Conservation (phyloP, 2,797 vertebrate genomes). For the Bradypodion ventrale region DNA sequence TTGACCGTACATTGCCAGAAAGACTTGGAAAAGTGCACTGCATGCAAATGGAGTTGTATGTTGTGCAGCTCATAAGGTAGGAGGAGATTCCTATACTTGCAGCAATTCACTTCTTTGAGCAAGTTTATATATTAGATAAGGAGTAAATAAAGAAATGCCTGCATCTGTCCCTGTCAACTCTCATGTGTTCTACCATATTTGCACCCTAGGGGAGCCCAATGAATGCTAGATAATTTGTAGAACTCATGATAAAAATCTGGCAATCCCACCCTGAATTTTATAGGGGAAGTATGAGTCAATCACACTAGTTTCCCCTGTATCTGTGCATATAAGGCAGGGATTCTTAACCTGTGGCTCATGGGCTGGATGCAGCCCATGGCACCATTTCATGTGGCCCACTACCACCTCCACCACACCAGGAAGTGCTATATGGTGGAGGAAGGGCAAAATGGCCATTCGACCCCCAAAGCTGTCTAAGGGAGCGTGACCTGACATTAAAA, state of each 20-base stretch:
- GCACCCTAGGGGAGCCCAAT: not conserved
- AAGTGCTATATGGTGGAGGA: too few species aligned
- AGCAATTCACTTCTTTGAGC: not conserved
- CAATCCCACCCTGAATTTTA: not conserved
- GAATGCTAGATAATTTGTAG: not conserved
- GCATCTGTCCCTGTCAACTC: not conserved
- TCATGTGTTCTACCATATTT: not conserved
- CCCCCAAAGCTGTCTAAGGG: too few species aligned
- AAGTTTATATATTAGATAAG: not conserved
- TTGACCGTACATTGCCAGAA: too few species aligned
- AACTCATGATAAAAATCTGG: not conserved
- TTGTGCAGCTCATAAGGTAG: not conserved
- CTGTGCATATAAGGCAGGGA: not conserved
- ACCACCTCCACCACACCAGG: too few species aligned
- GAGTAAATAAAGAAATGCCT: not conserved
- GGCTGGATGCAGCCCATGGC: too few species aligned
- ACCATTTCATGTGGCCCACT: too few species aligned
- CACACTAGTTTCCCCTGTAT: not conserved
- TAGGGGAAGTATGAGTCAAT: not conserved
- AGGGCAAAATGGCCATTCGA: too few species aligned
- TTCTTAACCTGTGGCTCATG: too few species aligned
- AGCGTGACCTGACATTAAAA: too few species aligned
- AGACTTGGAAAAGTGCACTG: not conserved
- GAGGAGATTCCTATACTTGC: not conserved
- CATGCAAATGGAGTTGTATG: not conserved